Evolutionary conservation across 2,113 vertebrate species (phyloP).

Genomic region (Neotoma lepida): DNA sequence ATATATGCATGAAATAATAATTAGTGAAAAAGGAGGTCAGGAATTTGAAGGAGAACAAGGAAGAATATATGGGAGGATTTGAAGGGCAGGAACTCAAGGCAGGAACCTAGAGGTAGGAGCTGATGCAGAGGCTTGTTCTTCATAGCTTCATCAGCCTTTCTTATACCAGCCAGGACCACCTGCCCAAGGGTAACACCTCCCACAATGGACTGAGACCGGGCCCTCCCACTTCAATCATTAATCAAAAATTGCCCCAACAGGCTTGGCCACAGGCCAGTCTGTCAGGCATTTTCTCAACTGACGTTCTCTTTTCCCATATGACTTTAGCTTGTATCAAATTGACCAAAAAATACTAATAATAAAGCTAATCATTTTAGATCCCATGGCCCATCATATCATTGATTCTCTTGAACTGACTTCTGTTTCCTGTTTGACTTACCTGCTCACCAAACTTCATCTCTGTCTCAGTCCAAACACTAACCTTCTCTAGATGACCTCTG

Average conservation of each 20-base stretch:
- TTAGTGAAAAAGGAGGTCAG: neutral
- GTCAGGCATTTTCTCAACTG: neutral
- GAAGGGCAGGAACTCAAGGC: neutral
- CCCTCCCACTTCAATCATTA: neutral
- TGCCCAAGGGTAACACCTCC: neutral
- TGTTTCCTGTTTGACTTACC: slow-evolving; percentile 7
- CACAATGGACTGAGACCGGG: neutral
- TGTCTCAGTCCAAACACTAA: slow-evolving; percentile 12
- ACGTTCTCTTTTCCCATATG: neutral
- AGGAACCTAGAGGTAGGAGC: neutral
- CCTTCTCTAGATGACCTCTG: neutral
- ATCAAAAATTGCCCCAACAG: neutral
- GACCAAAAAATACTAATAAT: neutral
- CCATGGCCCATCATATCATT: neutral
- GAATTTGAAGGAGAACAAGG: neutral
- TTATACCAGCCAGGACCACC: neutral
- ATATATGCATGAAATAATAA: neutral
- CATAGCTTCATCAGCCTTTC: neutral
- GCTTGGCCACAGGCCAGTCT: neutral
- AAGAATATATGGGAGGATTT: neutral
- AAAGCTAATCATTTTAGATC: neutral
- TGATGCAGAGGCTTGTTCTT: neutral
- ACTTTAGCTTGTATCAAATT: neutral
- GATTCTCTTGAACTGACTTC: slow-evolving; percentile 27
- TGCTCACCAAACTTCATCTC: neutral